Conservation (phyloP, 2,888 invertebrate genomes). For the Rhingia rostrata region DNA sequence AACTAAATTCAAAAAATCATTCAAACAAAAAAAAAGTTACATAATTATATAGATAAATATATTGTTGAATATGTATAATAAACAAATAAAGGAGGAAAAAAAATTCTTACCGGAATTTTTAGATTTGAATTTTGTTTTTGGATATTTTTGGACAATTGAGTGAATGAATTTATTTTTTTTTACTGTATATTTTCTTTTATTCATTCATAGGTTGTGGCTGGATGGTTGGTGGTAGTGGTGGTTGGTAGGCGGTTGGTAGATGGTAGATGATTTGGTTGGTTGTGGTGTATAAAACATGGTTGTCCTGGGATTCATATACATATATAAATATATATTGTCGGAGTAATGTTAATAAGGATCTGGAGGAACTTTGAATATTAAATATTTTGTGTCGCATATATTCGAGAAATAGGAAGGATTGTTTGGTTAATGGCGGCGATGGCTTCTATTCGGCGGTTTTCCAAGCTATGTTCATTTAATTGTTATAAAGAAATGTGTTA, state of each 20-base stretch:
- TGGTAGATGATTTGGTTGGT: slow-evolving; percentile 84
- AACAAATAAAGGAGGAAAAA: slow-evolving; percentile 76
- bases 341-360: slow-evolving; percentile 72
- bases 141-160: slow-evolving; percentile 71
- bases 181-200: slow-evolving; percentile 55
- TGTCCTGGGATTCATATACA: slow-evolving; percentile 80
- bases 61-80: slow-evolving; percentile 60
- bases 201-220: slow-evolving; percentile 74
- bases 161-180: slow-evolving; percentile 63
- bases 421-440: slow-evolving; percentile 55
- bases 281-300: slow-evolving; percentile 82
- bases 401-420: slow-evolving; percentile 54
- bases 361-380: slow-evolving; percentile 58
- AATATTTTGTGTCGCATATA: slow-evolving; percentile 49
- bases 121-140: slow-evolving; percentile 77
- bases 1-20: slow-evolving; percentile 34
- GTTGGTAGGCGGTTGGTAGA: slow-evolving; percentile 75
- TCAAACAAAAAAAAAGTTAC: slow-evolving; percentile 44
- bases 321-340: slow-evolving; percentile 43
- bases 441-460: slow-evolving; percentile 47
- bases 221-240: slow-evolving; percentile 73
- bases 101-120: slow-evolving; percentile 79
- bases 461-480: slow-evolving; percentile 19
- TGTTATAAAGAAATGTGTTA: slow-evolving; percentile 13
- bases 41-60: slow-evolving; percentile 42